A percentile compares a stretch with the other conserved stretches of the same genome.
These are phyloP conservation scores for Catotricha subobsoleta DNA, from an alignment of 2,888 invertebrate species.

Conservation along the genomic window DNA sequence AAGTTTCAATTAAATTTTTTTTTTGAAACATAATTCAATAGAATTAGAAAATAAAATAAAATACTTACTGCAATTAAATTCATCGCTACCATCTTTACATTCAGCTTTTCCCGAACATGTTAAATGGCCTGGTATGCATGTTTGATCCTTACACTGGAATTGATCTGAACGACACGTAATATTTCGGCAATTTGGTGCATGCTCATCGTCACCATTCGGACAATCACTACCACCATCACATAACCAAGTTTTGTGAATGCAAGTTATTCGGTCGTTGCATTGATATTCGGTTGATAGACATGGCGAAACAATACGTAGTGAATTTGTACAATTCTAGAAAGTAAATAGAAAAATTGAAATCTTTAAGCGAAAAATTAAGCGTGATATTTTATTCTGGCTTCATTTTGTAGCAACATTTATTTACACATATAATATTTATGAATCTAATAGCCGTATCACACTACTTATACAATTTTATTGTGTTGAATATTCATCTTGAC, in stretches of 20 bases:
- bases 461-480: no score
- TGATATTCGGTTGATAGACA: conserved; percentile 58
- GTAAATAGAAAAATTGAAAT: neutral
- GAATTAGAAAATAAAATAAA: neutral
- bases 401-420: no score
- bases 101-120: conserved; percentile 68
- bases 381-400: no score
- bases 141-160: conserved; percentile 66
- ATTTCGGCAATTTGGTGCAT: conserved; percentile 42
- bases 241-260: conserved; percentile 63
- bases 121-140: conserved; percentile 62
- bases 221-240: conserved; percentile 76
- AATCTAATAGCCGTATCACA: no score
- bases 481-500: no score
- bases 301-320: conserved; percentile 33
- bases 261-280: conserved; percentile 62
- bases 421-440: no score
- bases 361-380: neutral
- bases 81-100: conserved; percentile 73
- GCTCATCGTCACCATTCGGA: conserved; percentile 65
- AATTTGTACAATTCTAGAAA: conserved; percentile 39
- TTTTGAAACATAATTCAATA: neutral
- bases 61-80: conserved; percentile 57
- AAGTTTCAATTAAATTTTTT: neutral
- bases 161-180: conserved; percentile 69